phyloP scores from a whole-genome alignment of 2,113 vertebrate species.

The Hipposideros armiger region DNA sequence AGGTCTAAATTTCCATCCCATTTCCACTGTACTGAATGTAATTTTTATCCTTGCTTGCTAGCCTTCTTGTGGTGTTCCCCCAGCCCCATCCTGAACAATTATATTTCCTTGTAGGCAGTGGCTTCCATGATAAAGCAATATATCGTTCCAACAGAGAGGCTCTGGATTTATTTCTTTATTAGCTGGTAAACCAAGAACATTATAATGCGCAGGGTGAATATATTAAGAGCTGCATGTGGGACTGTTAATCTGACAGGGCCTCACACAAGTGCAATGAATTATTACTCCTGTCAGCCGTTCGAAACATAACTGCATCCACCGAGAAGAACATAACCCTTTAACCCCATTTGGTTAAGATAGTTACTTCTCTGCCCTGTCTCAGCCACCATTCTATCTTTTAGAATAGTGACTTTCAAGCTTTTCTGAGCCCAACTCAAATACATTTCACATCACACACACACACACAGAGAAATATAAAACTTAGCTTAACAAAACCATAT shows the following conservation, averaged over 20 bases:
- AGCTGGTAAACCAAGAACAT: constrained; percentile 40
- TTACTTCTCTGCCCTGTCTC: constrained; percentile 3
- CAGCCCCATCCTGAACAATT: constrained; percentile 34
- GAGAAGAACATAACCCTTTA: constrained; percentile 47
- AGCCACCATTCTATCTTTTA: neutral
- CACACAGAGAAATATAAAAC: neutral
- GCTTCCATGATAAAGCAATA: constrained; percentile 60
- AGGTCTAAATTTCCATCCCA: constrained; percentile 5
- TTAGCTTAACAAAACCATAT: constrained; percentile 25
- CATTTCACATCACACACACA: neutral
- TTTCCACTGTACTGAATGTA: constrained; percentile 2
- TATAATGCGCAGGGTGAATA: neutral
- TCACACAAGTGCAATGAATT: constrained; percentile 35
- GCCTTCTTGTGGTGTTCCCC: neutral
- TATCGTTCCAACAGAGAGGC: neutral
- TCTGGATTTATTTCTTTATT: constrained; percentile 45
- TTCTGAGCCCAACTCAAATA: neutral
- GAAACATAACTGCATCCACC: constrained; percentile 48
- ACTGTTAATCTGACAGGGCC: constrained; percentile 35
- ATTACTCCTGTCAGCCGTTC: constrained; percentile 34
- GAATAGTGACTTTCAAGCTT: constrained; percentile 39
- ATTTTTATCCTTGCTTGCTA: constrained; percentile 54
- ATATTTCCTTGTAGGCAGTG: constrained; percentile 18
- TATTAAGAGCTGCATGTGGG: neutral
- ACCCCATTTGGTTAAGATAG: constrained; percentile 24